phyloP scores from a whole-genome alignment of 2,113 vertebrate species.

The Phylloscopus trochilus region DNA sequence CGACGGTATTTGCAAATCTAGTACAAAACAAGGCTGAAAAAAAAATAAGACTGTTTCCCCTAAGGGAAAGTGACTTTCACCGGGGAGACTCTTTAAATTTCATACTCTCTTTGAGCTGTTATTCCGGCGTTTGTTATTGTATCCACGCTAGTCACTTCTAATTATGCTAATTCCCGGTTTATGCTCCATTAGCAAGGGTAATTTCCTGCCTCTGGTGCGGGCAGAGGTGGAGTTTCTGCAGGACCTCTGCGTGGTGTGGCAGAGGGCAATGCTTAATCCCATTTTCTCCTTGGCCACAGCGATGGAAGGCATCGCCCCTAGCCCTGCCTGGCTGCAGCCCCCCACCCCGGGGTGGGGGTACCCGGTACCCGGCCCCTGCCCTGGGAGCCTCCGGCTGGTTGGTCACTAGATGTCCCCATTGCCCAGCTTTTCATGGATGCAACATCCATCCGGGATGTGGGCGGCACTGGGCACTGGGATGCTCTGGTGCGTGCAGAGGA shows the following conservation, averaged over 20 bases:
- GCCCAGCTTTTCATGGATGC: neutral
- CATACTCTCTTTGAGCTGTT: neutral
- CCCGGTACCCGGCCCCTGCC: accelerated
- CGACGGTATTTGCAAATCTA: neutral
- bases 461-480: accelerated
- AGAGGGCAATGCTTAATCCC: neutral
- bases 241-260: neutral
- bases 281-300: neutral
- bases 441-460: neutral
- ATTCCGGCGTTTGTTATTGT: neutral
- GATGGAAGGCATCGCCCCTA: neutral
- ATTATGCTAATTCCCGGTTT: conserved; percentile 20
- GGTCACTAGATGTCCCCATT: conserved; percentile 49
- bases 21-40: neutral
- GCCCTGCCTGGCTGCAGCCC: neutral
- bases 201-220: neutral
- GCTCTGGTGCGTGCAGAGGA: neutral
- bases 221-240: neutral
- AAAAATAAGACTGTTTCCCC: neutral
- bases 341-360: neutral
- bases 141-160: conserved; percentile 9
- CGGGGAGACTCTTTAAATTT: neutral
- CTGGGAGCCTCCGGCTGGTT: neutral
- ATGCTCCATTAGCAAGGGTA: neutral
- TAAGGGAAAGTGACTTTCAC: conserved; percentile 48